Evolutionary conservation across 2,113 vertebrate species (phyloP), one percentile per base, ranked within the genome.

Genomic region (Chauna torquata): DNA sequence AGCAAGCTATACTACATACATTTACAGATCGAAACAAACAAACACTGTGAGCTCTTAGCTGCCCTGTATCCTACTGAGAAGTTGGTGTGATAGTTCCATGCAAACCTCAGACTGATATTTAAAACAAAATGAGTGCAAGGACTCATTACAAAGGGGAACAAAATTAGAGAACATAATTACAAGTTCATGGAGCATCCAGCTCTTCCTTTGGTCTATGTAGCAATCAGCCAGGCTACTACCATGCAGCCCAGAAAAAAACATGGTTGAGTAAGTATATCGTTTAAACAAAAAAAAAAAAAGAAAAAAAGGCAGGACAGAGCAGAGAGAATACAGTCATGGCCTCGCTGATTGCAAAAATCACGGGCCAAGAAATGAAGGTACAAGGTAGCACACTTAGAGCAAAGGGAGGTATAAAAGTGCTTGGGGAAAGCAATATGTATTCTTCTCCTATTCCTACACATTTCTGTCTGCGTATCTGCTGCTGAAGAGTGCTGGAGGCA

Each of bases 281-380:
- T n/a, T n/a, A n/a, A n/a, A n/a, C n/a, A n/a, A 32, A 57, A 17
- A 8, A 58, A 36, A 66, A 36, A 45, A 64, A 88, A 32, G 14
- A 45, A 61, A 50, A 27, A 80, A 59, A 12, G 49, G 10, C 49
- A 65, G 28, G 38, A 36, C 0, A 28, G 18, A 54, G 30, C 5
- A 16, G 8, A 74, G 58, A 70, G 17, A 86, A 86, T 16, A 61
- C 2, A 52, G 11, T 23, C 17, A 32, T 2, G 17, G 30, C 36
- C 4, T 32, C 5, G 0, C 23, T 66, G 24, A 57, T 1, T 49
- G 24, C 3, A 28, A 78, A 81, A 65, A 36, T 0, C 16, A 65
- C 8, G 6, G 20, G 13, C 8, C 22, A 64, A 36, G 5, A 62
- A 78, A 28, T 1, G 0, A 78, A 55, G 7, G 34, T 32, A 82